A percentile compares a stretch with the other conserved stretches of the same genome.
Evolutionary conservation across 1,140 invertebrate species (phyloP).

Genomic region (Pentalonia nigronervosa): DNA sequence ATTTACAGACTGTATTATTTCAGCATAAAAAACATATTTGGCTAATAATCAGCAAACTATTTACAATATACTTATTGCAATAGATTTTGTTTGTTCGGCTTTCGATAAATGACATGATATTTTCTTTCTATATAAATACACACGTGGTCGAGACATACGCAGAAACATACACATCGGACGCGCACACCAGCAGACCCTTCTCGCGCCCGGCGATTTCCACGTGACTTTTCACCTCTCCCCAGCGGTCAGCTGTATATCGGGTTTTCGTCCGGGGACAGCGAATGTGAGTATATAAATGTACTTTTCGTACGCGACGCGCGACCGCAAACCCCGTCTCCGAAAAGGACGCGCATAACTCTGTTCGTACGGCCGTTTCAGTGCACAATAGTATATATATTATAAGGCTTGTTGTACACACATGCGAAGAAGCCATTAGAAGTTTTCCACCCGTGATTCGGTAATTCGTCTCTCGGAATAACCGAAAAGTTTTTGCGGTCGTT

Average conservation of each 20-base stretch:
- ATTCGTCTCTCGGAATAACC: conserved; percentile 31
- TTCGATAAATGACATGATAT: too few species aligned
- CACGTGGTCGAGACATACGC: too few species aligned
- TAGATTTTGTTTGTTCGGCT: too few species aligned
- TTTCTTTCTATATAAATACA: background rate
- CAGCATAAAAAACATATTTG: background rate
- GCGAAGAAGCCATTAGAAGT: conserved; percentile 53
- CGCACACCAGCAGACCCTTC: too few species aligned
- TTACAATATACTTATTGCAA: background rate
- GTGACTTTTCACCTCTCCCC: background rate
- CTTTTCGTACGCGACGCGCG: background rate
- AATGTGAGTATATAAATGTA: background rate
- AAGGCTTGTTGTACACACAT: background rate
- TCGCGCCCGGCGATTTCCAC: background rate
- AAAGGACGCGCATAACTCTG: conserved; percentile 19
- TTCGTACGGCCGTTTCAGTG: background rate
- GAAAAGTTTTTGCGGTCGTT: conserved; percentile 54
- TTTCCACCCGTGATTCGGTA: conserved; percentile 30
- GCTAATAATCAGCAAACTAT: background rate
- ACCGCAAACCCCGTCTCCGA: conserved; percentile 15
- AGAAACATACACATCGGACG: background rate
- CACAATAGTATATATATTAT: background rate
- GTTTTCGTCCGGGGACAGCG: background rate
- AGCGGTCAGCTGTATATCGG: background rate
- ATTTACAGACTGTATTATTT: background rate